Percentiles rank a stretch among this genome's conserved stretches.
Evolutionary conservation across 1,140 invertebrate species (phyloP).

Genomic region (Aporrectodea caliginosa): DNA sequence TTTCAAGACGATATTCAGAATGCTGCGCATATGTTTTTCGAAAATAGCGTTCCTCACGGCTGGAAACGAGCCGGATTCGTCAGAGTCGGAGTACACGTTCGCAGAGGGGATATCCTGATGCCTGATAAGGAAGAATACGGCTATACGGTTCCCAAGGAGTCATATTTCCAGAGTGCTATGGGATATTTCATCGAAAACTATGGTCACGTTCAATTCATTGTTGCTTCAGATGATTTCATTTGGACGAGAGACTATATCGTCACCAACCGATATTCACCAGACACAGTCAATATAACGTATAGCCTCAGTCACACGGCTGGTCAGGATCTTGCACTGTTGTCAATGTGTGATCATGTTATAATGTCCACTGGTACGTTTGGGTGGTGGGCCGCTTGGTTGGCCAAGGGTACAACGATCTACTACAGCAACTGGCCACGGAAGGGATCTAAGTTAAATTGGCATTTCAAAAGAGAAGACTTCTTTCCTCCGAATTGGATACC

Average conservation of each 20-base stretch:
- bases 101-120: slow-evolving; percentile 27
- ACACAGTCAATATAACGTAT: background rate
- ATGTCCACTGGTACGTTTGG: slow-evolving; percentile 67
- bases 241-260: slow-evolving; percentile 1
- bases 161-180: slow-evolving; percentile 21
- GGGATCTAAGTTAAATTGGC: background rate
- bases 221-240: slow-evolving; percentile 7
- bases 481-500: slow-evolving; percentile 12
- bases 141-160: slow-evolving; percentile 6
- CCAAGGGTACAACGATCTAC: slow-evolving; percentile 8
- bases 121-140: background rate
- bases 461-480: background rate
- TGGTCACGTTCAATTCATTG: slow-evolving; percentile 12
- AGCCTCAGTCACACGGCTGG: background rate
- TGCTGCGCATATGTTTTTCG: slow-evolving; percentile 7
- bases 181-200: background rate
- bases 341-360: slow-evolving; percentile 65
- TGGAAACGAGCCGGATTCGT: slow-evolving; percentile 4
- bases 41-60: background rate
- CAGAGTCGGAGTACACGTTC: slow-evolving; percentile 29
- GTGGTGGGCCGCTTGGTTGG: slow-evolving; percentile 63
- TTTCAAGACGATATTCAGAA: slow-evolving; percentile 16
- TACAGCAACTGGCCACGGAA: background rate
- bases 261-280: background rate
- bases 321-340: slow-evolving; percentile 62